Evolutionary conservation across 2,888 invertebrate species (phyloP), one percentile per base, ranked within the genome.

Genomic region (Holacanthella duospinosa): DNA sequence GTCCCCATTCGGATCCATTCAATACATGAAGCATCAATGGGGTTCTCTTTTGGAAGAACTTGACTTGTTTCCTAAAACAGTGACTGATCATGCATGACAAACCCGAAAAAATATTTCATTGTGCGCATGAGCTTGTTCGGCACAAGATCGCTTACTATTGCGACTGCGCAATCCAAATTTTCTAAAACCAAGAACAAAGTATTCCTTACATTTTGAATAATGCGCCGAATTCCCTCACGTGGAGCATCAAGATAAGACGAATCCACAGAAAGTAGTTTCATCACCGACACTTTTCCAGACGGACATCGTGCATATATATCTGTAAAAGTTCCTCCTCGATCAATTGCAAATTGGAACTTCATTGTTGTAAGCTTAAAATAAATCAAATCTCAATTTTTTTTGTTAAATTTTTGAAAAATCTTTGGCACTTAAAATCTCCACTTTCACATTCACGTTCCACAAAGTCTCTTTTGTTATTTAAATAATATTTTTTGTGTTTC

Each of bases 1-100:
- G 99, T 99, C 1, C 99, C 99, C 97, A 99, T 99, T 59, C 99
- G 83, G 62, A 99, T 93, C 84, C 94, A 97, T 57, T 87, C 88
- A 75, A 99, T 94, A 25, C 84, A 78, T 0, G 85, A 82, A 0
- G 87, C 86, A 75, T 93, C 87, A 0, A 96, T 85, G 69, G 85
- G 83, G 0, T 86, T 84, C 61, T 84, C 79, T 1, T 80, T 75
- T 27, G 85, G 83, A 60, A 88, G 75, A 0, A 82, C 82, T 55
- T 78, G 78, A 0, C 87, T 88, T 0, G 86, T 86, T 81, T 90
- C 90, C 92, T 93, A 75, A 27, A 76, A 78, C 67, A 27, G 29
- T 61, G 29, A 60, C 27, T 61, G 58, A 21, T n/a, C n/a, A n/a
- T n/a, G n/a, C n/a, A n/a, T n/a, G n/a, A n/a, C n/a, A n/a, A n/a